phyloP scores from a whole-genome alignment of 2,797 vertebrate species.

The Hydrocynus forskahlii region DNA sequence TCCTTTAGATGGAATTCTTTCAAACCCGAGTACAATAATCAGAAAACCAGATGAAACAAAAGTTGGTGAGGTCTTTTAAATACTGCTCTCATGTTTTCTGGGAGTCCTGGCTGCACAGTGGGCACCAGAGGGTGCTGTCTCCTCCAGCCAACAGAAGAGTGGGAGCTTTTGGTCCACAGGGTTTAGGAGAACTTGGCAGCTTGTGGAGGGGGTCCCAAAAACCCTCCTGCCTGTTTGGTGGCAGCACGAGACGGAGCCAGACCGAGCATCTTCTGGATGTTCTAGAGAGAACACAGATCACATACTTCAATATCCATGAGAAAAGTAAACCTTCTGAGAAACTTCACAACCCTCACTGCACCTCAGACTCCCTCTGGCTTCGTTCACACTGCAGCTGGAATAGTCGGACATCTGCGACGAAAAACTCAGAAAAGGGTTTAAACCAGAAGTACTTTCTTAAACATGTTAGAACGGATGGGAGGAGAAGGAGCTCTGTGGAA shows the following conservation, averaged over 20 bases:
- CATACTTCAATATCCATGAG: neutral
- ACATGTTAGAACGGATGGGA: no score
- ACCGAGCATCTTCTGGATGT: slow-evolving; percentile 98
- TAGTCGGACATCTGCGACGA: no score
- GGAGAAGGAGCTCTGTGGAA: no score
- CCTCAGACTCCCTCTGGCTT: no score
- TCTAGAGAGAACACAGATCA: slow-evolving; percentile 73
- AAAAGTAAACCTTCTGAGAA: neutral
- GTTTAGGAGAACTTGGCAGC: slow-evolving; percentile 94
- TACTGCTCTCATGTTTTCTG: slow-evolving; percentile 17
- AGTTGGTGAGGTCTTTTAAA: slow-evolving; percentile 28
- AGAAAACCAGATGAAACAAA: neutral
- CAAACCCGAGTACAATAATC: neutral
- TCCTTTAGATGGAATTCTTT: neutral
- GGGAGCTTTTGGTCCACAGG: neutral
- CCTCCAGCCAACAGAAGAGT: neutral
- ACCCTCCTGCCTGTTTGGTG: slow-evolving; percentile 97
- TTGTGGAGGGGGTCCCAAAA: slow-evolving; percentile 95
- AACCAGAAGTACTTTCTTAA: no score
- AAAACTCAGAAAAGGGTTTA: no score
- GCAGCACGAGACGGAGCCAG: slow-evolving; percentile 96
- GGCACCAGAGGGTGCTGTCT: neutral
- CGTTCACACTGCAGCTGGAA: no score
- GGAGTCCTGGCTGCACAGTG: slow-evolving; percentile 5
- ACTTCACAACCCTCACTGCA: no score